Conservation (phyloP, 2,888 invertebrate species). For the Hyles lineata region DNA sequence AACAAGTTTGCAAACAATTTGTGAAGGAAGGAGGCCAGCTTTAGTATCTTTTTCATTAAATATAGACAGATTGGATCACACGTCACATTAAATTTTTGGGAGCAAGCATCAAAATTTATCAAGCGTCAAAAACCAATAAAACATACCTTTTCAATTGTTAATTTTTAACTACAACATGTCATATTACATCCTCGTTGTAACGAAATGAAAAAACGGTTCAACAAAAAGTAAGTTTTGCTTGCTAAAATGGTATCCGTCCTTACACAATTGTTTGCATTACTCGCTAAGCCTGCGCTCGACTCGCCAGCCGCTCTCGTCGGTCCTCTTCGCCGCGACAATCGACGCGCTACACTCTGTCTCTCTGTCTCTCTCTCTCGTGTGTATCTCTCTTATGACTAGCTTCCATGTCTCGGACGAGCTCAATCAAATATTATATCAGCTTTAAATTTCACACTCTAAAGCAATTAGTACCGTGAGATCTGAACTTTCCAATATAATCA, state of each 20-base stretch:
- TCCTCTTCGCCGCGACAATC: constrained; percentile 53
- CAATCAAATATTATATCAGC: constrained; percentile 42
- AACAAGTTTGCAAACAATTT: constrained; percentile 93
- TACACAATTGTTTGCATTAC: constrained; percentile 85
- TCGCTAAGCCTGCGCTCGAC: constrained; percentile 54
- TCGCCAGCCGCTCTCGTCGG: constrained; percentile 51
- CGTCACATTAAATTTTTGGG: constrained; percentile 61
- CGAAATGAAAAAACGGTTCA: constrained; percentile 60
- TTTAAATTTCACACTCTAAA: constrained; percentile 68
- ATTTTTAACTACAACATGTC: constrained; percentile 84
- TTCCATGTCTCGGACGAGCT: constrained; percentile 49
- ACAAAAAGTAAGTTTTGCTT: constrained; percentile 68
- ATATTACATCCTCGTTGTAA: constrained; percentile 74
- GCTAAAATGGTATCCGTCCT: constrained; percentile 82
- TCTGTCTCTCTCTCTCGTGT: constrained; percentile 22
- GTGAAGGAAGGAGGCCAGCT: constrained; percentile 92
- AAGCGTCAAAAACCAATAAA: constrained; percentile 80
- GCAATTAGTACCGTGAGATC: constrained; percentile 82
- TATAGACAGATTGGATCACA: constrained; percentile 63
- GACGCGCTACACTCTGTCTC: constrained; percentile 50
- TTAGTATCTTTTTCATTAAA: constrained; percentile 63
- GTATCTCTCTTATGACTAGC: constrained; percentile 25
- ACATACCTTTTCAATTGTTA: constrained; percentile 81
- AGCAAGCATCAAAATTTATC: constrained; percentile 77
- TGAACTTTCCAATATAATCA: constrained; percentile 77